Base-by-base conservation (phyloP, 2,113 vertebrate species). In the Egretta garzetta region DNA sequence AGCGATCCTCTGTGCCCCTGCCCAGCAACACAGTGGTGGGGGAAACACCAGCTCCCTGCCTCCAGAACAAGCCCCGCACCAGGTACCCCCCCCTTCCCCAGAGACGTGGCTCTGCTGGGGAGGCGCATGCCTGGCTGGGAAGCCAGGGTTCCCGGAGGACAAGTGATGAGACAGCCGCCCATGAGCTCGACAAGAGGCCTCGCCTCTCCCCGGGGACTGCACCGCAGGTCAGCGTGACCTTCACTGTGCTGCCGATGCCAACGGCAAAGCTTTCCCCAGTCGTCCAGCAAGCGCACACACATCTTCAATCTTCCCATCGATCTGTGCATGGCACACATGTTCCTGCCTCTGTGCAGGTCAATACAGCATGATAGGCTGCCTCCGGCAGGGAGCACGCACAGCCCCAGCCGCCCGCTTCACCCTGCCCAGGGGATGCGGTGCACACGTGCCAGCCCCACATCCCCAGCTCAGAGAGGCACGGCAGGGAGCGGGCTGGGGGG, bases 281-380 rank as follows among this genome's bases (percentile, higher is more conserved):
- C 81, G 95, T 96, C 96, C 95, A 0, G 97, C 93, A n/a, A 96
- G 77, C n/a, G 6, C 96, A 92, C 96, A 88, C 60, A 22, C 91
- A 74, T 94, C 97, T 94, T 97, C 97, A 96, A 97, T 96, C 96
- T 96, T 94, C 85, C 81, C 95, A 97, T 96, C 95, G 97, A 95
- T 97, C 95, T 32, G 95, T 97, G 90, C 96, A 60, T 96, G 96
- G 95, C 91, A 94, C 93, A 96, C 94, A 94, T 97, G 86, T 93
- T 95, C 83, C 93, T 93, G 91, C 96, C 93, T 87, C 92, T 30
- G 66, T 73, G 93, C 70, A 2, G 96, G 96, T 97, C 96, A 96
- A 96, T 96, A 96, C 84, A 32, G 95, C 94, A 94, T 95, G 97
- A 96, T 93, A 92, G 91, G 93, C 94, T 94, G 93, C 95, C 93